These are phyloP conservation scores for Labeo calbasu DNA, from an alignment of 2,797 vertebrate species.

Conservation along the genomic window DNA sequence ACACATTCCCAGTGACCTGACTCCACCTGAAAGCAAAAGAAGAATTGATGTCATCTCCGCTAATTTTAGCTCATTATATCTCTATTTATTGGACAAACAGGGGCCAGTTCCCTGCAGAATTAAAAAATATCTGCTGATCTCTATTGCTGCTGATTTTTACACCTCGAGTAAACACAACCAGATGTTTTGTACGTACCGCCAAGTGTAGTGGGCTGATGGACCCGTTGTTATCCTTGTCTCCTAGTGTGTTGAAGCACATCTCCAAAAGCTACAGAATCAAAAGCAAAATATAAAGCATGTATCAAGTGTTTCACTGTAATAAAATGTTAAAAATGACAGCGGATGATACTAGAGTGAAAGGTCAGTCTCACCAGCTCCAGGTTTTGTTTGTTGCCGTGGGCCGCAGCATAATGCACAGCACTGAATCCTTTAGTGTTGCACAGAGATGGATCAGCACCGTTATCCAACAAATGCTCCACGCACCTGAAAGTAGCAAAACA, in stretches of 20 bases:
- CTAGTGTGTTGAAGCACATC: constrained; percentile 97
- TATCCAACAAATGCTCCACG: constrained; percentile 96
- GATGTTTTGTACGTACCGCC: constrained; percentile 82
- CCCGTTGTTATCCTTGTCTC: constrained; percentile 93
- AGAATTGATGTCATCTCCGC: neutral
- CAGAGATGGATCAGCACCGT: constrained; percentile 94
- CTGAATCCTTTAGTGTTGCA: constrained; percentile 96
- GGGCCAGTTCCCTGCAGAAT: neutral
- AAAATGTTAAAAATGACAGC: neutral
- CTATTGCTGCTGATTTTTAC: neutral
- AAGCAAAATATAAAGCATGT: neutral
- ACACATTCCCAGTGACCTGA: constrained; percentile 97
- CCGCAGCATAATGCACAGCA: constrained; percentile 97
- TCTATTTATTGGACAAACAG: neutral
- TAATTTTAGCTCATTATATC: neutral
- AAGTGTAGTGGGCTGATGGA: constrained; percentile 97
- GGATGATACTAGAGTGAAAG: neutral
- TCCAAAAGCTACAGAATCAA: constrained; percentile 86
- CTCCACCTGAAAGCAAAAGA: constrained; percentile 82
- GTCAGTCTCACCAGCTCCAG: constrained; percentile 88
- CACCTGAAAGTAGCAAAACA: constrained; percentile 76
- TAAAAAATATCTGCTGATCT: neutral
- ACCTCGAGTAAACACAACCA: neutral
- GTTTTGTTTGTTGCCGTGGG: constrained; percentile 96
- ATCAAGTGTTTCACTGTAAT: neutral